A percentile compares a stretch with the other conserved stretches of the same genome.
phyloP scores from a whole-genome alignment of 2,797 vertebrate species.

The Sebastes steindachneri region DNA sequence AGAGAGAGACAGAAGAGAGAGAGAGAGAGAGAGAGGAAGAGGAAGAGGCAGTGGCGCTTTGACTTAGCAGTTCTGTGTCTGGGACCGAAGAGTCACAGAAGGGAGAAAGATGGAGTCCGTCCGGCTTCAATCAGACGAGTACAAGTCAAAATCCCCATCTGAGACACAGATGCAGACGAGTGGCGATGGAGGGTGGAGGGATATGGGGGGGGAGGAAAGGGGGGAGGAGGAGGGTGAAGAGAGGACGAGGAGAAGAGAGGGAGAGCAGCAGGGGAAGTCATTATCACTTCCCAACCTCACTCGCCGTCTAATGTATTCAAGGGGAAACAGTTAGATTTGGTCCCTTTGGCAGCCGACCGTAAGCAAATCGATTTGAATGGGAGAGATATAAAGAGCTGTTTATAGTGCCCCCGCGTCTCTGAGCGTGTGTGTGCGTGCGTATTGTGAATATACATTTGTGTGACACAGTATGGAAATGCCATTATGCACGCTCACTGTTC shows the following conservation, averaged over 20 bases:
- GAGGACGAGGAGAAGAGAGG: slow-evolving; percentile 50
- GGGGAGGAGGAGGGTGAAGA: neutral
- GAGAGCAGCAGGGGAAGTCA: slow-evolving; percentile 79
- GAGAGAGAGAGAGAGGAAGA: neutral
- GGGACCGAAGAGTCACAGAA: slow-evolving; percentile 35
- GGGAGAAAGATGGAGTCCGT: slow-evolving; percentile 50
- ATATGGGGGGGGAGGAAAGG: neutral
- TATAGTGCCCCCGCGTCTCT: slow-evolving; percentile 60
- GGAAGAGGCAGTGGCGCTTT: slow-evolving; percentile 39
- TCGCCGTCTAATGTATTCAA: slow-evolving; percentile 78
- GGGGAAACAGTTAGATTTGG: slow-evolving; percentile 80
- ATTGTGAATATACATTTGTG: slow-evolving; percentile 68
- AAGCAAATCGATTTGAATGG: slow-evolving; percentile 81
- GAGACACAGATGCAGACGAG: slow-evolving; percentile 73
- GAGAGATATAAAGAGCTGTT: slow-evolving; percentile 75
- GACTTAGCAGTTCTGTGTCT: slow-evolving; percentile 61
- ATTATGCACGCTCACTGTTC: slow-evolving; percentile 73
- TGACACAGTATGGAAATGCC: slow-evolving; percentile 74
- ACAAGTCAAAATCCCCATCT: slow-evolving; percentile 73
- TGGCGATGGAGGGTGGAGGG: slow-evolving; percentile 31
- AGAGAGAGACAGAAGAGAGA: neutral
- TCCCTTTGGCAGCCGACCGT: slow-evolving; percentile 76
- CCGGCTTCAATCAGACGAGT: slow-evolving; percentile 73
- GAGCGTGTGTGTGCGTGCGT: slow-evolving; percentile 43
- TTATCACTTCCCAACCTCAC: slow-evolving; percentile 81